Percentiles rank a stretch among this genome's conserved stretches.
Evolutionary conservation across 2,888 invertebrate genomes (phyloP).

Genomic region (Smittia aterrima): DNA sequence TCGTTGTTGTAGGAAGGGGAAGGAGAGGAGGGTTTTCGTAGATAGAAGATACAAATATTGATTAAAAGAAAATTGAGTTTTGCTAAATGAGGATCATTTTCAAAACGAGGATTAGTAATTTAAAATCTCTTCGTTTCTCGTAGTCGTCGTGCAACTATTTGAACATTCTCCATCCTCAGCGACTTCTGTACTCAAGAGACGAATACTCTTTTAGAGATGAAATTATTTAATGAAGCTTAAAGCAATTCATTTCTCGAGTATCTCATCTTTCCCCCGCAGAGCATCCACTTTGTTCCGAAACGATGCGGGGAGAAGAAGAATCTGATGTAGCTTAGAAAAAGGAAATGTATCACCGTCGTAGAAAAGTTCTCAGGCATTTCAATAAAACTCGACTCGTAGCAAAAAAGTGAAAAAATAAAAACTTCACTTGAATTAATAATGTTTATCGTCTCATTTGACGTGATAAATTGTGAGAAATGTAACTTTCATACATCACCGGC

Average conservation of each 20-base stretch:
- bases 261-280: slow-evolving; percentile 8
- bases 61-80: slow-evolving; percentile 34
- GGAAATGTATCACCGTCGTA: background rate
- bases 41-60: slow-evolving; percentile 24
- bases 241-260: slow-evolving; percentile 28
- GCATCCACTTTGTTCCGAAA: background rate
- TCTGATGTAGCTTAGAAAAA: background rate
- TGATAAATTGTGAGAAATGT: slow-evolving; percentile 36
- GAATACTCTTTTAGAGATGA: slow-evolving; percentile 13
- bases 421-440: slow-evolving; percentile 36
- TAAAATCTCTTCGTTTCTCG: background rate
- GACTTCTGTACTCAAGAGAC: background rate
- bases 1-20: background rate
- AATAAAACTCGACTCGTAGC: slow-evolving; percentile 5
- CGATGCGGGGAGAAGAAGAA: background rate
- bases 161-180: background rate
- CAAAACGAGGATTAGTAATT: slow-evolving; percentile 27
- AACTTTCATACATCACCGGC: slow-evolving; percentile 32
- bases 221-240: slow-evolving; percentile 38
- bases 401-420: slow-evolving; percentile 1
- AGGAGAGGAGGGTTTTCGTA: background rate
- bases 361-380: slow-evolving; percentile 12
- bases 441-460: slow-evolving; percentile 38
- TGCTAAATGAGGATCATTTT: slow-evolving; percentile 28
- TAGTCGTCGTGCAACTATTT: background rate